Conservation (phyloP, 2,113 vertebrate genomes). For the Caloenas nicobarica region DNA sequence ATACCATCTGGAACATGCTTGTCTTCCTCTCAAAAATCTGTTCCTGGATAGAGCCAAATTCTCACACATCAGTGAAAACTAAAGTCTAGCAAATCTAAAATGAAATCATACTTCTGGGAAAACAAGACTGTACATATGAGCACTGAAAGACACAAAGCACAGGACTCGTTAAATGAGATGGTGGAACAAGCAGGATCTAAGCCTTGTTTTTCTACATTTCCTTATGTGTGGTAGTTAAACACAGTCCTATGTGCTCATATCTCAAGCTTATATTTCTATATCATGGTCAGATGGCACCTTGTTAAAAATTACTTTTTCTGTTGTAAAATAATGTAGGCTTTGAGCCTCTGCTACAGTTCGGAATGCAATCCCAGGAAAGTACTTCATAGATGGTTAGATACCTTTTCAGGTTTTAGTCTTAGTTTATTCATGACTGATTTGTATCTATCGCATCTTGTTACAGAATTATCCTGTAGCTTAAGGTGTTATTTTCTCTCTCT, state of each 20-base stretch:
- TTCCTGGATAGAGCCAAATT: constrained; percentile 49
- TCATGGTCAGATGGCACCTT: background rate
- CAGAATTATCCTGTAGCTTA: background rate
- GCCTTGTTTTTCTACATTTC: background rate
- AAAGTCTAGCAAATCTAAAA: constrained; percentile 53
- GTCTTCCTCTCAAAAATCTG: constrained; percentile 53
- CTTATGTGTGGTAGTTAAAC: background rate
- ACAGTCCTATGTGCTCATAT: background rate
- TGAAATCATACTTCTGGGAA: background rate
- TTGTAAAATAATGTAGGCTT: background rate
- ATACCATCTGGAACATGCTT: constrained; percentile 38
- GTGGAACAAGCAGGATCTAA: background rate
- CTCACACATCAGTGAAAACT: constrained; percentile 34
- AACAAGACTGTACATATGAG: background rate
- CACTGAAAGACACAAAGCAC: background rate
- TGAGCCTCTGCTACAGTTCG: background rate
- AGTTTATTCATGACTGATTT: background rate
- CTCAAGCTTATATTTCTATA: background rate
- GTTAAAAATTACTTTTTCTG: background rate
- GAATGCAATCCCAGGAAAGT: background rate
- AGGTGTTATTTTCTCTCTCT: background rate
- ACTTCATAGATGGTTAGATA: background rate
- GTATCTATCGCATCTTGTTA: background rate
- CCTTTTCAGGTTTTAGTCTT: background rate
- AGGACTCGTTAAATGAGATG: background rate